Percentiles rank a stretch among this genome's conserved stretches.
phyloP scores from a whole-genome alignment of 2,888 invertebrate genomes.

The Pharmacophagus antenor region DNA sequence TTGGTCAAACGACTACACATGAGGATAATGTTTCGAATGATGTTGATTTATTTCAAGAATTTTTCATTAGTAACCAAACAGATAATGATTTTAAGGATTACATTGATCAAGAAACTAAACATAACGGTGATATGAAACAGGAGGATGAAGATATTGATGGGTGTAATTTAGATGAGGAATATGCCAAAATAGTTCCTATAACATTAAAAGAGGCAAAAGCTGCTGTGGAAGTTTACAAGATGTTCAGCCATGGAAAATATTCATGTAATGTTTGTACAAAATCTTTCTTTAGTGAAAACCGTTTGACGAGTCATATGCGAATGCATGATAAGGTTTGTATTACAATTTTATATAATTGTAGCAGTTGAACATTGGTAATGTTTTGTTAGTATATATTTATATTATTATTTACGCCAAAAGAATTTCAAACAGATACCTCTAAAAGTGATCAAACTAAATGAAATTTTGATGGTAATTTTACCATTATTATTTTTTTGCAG shows the following conservation, averaged over 20 bases:
- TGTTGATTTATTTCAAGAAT: conserved; percentile 41
- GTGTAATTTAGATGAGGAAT: conserved; percentile 58
- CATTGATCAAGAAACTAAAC: conserved; percentile 27
- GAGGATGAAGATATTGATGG: conserved; percentile 50
- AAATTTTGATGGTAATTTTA: no score
- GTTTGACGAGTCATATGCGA: conserved; percentile 53
- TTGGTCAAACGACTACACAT: conserved; percentile 1
- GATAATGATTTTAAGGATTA: conserved; percentile 29
- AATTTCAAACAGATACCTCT: no score
- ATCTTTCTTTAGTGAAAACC: conserved; percentile 49
- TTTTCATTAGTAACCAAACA: conserved; percentile 36
- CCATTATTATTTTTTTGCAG: no score
- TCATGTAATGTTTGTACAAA: conserved; percentile 57
- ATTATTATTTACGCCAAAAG: no score
- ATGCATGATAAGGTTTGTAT: conserved; percentile 67
- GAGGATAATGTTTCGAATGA: conserved; percentile 32
- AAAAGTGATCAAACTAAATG: no score
- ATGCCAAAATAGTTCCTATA: conserved; percentile 61
- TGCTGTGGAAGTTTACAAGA: conserved; percentile 58
- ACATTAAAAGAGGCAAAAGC: conserved; percentile 62
- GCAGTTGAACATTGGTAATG: no score
- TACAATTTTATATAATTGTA: not conserved
- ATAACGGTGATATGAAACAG: conserved; percentile 30
- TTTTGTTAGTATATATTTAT: no score
- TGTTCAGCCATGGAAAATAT: conserved; percentile 51